Conservation (phyloP, 2,888 invertebrate species). For the Synergus itoensis region DNA sequence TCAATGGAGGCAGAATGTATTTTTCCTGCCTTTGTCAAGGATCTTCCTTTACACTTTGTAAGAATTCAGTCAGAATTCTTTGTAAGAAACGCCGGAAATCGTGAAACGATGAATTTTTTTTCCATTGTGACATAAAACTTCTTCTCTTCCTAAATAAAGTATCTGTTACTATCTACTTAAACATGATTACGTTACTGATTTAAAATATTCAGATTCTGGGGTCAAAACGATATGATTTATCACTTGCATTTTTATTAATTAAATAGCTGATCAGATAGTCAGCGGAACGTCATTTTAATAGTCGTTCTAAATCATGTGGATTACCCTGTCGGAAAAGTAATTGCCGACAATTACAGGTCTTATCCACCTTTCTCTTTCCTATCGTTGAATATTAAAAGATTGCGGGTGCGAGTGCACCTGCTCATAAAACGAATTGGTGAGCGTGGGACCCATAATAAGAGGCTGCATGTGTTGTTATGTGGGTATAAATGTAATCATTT, state of each 20-base stretch:
- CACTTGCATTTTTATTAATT: background rate
- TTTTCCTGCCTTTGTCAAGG: background rate
- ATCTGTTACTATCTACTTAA: background rate
- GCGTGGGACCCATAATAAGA: conserved; percentile 29
- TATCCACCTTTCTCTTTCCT: conserved; percentile 33
- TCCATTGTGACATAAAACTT: background rate
- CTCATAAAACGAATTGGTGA: conserved; percentile 33
- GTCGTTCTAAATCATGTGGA: conserved; percentile 22
- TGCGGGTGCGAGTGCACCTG: conserved; percentile 22
- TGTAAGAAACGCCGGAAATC: background rate
- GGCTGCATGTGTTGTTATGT: conserved; percentile 24
- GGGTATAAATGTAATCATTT: conserved; percentile 1
- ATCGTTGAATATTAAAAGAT: conserved; percentile 31
- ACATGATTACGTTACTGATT: too few relatives aligned
- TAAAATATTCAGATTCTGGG: background rate
- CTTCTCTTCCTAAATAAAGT: background rate
- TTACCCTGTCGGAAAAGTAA: conserved; percentile 24
- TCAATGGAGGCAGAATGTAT: background rate
- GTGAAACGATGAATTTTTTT: background rate
- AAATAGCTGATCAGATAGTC: background rate
- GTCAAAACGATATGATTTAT: background rate
- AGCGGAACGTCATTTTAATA: conserved; percentile 18
- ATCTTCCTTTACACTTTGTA: background rate
- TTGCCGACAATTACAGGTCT: conserved; percentile 20
- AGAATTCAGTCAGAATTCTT: background rate